Evolutionary conservation across 2,113 vertebrate genomes (phyloP), one percentile per base, ranked within the genome.

Genomic region (Urocolius indicus): DNA sequence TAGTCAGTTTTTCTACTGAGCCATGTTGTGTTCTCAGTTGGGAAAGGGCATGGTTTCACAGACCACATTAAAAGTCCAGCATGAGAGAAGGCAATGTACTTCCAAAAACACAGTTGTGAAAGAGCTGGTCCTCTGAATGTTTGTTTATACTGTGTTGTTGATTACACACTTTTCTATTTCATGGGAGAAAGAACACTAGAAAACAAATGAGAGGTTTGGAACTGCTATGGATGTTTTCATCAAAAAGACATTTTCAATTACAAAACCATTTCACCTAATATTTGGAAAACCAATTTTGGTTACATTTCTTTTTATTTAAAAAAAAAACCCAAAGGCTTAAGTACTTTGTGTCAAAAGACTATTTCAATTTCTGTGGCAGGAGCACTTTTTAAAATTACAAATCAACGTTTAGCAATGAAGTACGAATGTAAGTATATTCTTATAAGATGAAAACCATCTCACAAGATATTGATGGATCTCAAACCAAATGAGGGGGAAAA

Each of bases 241-340:
- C 21, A 49, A 45, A 86, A 80, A 80, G 19, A 20, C 5, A 74
- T 80, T 57, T 74, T 58, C n/a, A 71, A 20, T 94, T 89, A 59
- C 55, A 67, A 73, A 74, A 7, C 24, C 4, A 11, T 91, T 96
- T 36, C 0, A 23, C 29, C 43, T 24, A 66, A 34, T 75, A 96
- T 93, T 87, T 81, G 52, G 65, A 81, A 87, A 93, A 84, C 81
- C 51, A 84, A 46, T 93, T 95, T 93, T 91, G 65, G 67, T 84
- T 75, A 38, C 38, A 20, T 74, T 62, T 66, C n/a, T 74, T 77
- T 87, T 92, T 84, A 54, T 76, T 76, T 20, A 45, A 34, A 54
- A 77, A 55, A 36, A 45, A 36, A 32, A 1, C 32, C 16, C 29
- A 65, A 61, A 16, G 49, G 66, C 84, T 81, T 46, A 78, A 73